phyloP scores from a whole-genome alignment of 2,113 vertebrate genomes.

The Leiothrix lutea region DNA sequence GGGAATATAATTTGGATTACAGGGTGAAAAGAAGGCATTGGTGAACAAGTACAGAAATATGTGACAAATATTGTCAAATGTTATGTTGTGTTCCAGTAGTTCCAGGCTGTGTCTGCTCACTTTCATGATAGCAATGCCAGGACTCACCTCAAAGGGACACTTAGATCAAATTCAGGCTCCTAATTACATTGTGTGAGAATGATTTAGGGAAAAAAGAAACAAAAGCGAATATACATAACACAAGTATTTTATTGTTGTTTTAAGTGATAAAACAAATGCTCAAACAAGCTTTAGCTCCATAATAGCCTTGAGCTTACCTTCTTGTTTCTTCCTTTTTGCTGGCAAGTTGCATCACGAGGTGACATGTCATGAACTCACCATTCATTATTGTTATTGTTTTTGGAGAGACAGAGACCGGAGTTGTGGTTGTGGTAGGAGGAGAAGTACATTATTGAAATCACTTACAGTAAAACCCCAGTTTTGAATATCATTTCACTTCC shows the following conservation, averaged over 20 bases:
- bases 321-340: constrained; percentile 3
- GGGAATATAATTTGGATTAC: not conserved
- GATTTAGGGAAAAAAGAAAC: not conserved
- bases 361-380: constrained; percentile 1
- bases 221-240: not conserved
- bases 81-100: not conserved
- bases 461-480: constrained; percentile 50
- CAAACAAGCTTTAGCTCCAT: not conserved
- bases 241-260: not conserved
- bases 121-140: not conserved
- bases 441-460: constrained; percentile 29
- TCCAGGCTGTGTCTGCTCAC: not conserved
- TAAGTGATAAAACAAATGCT: not conserved
- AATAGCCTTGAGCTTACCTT: not conserved
- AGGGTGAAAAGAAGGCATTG: not conserved
- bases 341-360: constrained; percentile 12
- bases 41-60: not conserved
- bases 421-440: constrained; percentile 41
- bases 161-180: not conserved
- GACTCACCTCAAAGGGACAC: not conserved
- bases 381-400: constrained; percentile 24
- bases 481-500: constrained; percentile 20
- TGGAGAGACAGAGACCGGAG: not conserved
- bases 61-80: not conserved
- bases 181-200: not conserved